A percentile compares a stretch with the other conserved stretches of the same genome.
Evolutionary conservation across 2,888 invertebrate genomes (phyloP).

Genomic region (Cyclophora albipunctata): DNA sequence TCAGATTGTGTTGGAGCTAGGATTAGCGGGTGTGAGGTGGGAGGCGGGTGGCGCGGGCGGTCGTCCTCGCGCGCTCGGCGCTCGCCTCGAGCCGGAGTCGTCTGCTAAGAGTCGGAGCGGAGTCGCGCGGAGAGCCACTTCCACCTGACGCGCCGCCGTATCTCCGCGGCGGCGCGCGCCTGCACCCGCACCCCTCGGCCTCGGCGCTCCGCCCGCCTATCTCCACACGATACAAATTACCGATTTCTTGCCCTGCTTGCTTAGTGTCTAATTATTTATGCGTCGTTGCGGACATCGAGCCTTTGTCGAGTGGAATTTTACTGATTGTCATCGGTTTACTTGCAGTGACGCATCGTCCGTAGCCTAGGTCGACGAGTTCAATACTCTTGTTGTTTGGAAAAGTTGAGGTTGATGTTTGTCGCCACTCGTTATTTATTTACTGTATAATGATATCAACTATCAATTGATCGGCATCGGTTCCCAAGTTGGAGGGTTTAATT

Average conservation of each 20-base stretch:
- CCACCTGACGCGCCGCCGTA: conserved; percentile 75
- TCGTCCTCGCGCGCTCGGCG: conserved; percentile 54
- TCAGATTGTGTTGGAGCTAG: conserved; percentile 71
- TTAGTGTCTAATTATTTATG: conserved; percentile 74
- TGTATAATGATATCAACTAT: no score
- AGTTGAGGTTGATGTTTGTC: conserved; percentile 9
- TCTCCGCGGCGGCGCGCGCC: conserved; percentile 65
- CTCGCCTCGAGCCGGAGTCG: conserved; percentile 33
- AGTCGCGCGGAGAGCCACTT: conserved; percentile 47
- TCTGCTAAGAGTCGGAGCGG: no score
- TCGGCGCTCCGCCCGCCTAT: conserved; percentile 57
- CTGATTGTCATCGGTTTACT: conserved; percentile 37
- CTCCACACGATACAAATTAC: conserved; percentile 69
- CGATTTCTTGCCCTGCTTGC: conserved; percentile 70
- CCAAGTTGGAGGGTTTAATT: conserved; percentile 8
- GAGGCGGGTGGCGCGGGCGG: conserved; percentile 40
- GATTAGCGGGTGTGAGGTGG: conserved; percentile 58
- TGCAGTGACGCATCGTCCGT: conserved; percentile 55
- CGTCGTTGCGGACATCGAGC: conserved; percentile 57
- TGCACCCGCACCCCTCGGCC: conserved; percentile 46
- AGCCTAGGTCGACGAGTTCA: conserved; percentile 63
- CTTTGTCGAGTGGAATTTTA: conserved; percentile 61
- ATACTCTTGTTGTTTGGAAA: conserved; percentile 38
- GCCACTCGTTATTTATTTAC: neutral
- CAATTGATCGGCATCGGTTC: conserved; percentile 1